phyloP scores from a whole-genome alignment of 2,888 invertebrate species.

The Drosophila siamana region DNA sequence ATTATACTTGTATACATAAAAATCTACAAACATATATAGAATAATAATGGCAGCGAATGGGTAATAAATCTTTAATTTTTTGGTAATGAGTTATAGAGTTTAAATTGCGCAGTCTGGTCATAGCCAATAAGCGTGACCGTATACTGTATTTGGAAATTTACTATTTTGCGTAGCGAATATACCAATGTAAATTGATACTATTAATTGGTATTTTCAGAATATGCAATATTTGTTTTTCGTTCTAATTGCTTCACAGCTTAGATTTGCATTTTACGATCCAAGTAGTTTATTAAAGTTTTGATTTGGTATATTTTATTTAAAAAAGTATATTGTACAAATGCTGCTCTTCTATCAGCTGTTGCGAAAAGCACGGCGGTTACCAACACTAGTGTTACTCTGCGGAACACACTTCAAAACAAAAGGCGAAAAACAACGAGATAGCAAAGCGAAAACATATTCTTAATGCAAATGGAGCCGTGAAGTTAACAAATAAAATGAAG shows the following conservation, averaged over 20 bases:
- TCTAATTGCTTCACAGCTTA: no score
- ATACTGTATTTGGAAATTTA: not conserved
- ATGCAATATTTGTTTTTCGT: not conserved
- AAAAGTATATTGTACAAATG: not conserved
- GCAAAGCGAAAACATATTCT: conserved; percentile 10
- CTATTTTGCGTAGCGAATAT: not conserved
- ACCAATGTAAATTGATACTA: not conserved
- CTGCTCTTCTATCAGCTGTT: conserved; percentile 36
- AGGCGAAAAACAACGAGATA: conserved; percentile 25
- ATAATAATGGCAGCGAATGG: not conserved
- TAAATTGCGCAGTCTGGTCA: conserved; percentile 1
- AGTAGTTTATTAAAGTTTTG: not conserved
- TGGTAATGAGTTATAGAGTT: not conserved
- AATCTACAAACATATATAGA: not conserved
- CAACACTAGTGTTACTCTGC: conserved; percentile 27
- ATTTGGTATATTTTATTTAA: no score
- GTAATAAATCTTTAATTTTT: not conserved
- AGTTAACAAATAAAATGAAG: conserved; percentile 86
- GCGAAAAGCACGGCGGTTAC: conserved; percentile 7
- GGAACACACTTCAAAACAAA: conserved; percentile 46
- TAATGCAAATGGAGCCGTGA: conserved; percentile 28
- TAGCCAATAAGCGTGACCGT: not conserved
- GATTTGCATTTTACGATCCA: not conserved
- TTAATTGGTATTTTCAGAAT: not conserved
- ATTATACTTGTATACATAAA: not conserved